Base-by-base conservation (phyloP, 2,888 invertebrate genomes). In the Steinernema carpocapsae region DNA sequence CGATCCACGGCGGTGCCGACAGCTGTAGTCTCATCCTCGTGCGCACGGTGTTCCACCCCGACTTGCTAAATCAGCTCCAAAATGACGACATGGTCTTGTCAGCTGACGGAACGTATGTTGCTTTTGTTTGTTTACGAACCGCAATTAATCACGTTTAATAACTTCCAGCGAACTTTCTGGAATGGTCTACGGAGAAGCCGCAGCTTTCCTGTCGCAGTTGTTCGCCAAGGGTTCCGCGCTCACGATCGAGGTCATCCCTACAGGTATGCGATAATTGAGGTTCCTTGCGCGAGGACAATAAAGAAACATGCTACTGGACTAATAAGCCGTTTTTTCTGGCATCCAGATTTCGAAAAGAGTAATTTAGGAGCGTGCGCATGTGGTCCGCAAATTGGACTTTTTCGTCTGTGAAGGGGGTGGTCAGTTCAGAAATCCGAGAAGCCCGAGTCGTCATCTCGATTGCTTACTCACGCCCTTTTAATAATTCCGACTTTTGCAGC, bases 31-130 rank as follows among this genome's bases (percentile, higher is more conserved):
- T 79, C n/a, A 74, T 78, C 29, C 51, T 51, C 19, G 70, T 78
- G 59, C 74, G 70, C 29, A 51, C 64, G 2, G 74, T 80, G 12
- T 70, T 80, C 2, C 59, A 73, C 32, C 74, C 75, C 14, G 76
- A 74, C 37, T 48, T 78, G n/a, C 26, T 59, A 3, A 29, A 51
- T 48, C 43, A 73, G 32, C 19, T 79, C 17, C 37, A 74, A 45
- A 42, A 43, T 26, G 79, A 76, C 43, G 79, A 79, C 59, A 72
- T 79, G 45, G 17, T 79, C 29, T 45, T 79, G 6, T 56, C 78
- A 19, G 72, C 76, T 70, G 78, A 79, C 45, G 32, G 70, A 73
- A 74, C 56, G 79, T 79, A 59, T 72, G 76, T 77, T 75, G 22
- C 17, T 51, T 51, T 43, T 37, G 24, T 19, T 42, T 29, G 43